These are phyloP conservation scores for Heteronetta atricapilla DNA, from an alignment of 2,113 vertebrate species.

Conservation along the genomic window DNA sequence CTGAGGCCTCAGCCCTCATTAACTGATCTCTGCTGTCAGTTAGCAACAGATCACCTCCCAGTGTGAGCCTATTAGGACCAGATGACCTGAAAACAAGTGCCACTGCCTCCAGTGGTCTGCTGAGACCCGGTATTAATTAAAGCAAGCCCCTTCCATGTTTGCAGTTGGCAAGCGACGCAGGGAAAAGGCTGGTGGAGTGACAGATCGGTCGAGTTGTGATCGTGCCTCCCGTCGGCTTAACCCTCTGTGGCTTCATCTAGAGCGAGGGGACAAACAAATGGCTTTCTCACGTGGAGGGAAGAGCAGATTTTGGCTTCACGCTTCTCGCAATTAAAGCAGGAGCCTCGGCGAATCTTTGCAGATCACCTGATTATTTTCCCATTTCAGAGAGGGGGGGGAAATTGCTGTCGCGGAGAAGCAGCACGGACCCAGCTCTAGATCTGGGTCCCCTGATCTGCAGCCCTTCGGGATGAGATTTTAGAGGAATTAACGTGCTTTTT, in stretches of 20 bases:
- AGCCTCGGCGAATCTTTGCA: background rate
- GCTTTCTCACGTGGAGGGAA: accelerated
- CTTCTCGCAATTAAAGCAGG: background rate
- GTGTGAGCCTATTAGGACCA: constrained; percentile 83
- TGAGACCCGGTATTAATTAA: constrained; percentile 77
- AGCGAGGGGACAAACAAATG: background rate
- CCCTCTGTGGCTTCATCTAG: background rate
- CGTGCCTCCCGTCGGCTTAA: background rate
- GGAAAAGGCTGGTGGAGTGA: background rate
- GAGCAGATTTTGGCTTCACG: background rate
- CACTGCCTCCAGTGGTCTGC: constrained; percentile 73
- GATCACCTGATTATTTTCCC: background rate
- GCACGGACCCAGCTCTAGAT: background rate
- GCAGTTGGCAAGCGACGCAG: background rate
- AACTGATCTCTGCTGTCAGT: constrained; percentile 80
- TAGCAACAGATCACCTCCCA: constrained; percentile 86
- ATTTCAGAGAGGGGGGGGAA: background rate
- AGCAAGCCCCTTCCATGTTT: constrained; percentile 57
- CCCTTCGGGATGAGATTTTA: background rate
- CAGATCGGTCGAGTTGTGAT: background rate
- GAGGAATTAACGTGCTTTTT: background rate
- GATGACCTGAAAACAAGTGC: constrained; percentile 84
- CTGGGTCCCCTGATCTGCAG: background rate
- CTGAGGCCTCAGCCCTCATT: constrained; percentile 68
- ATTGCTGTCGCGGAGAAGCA: background rate